Conservation (phyloP, 35 echinoderm and acorn worm species). For the Holothuria glaberrima region DNA sequence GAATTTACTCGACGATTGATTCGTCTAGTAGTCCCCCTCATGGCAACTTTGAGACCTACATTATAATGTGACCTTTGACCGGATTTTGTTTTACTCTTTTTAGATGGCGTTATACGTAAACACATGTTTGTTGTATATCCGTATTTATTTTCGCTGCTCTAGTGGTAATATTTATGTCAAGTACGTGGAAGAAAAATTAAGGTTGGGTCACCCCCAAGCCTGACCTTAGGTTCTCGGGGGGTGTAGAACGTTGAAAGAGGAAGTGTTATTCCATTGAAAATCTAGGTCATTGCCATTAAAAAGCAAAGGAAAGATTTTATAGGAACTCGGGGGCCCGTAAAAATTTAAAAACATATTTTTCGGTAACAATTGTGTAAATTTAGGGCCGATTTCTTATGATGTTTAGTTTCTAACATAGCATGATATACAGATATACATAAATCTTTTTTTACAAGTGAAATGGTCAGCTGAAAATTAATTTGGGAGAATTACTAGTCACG, state of each 20-base stretch:
- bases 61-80: constrained; percentile 24
- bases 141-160: constrained; percentile 25
- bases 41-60: neutral
- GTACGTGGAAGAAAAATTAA: neutral
- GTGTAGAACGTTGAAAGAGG: constrained; percentile 26
- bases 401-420: too few species aligned
- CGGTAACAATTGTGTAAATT: too few species aligned
- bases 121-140: constrained; percentile 30
- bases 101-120: constrained; percentile 12
- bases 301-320: too few species aligned
- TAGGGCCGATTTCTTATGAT: too few species aligned
- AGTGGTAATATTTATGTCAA: constrained; percentile 46
- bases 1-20: too few species aligned
- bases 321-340: too few species aligned
- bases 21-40: too few species aligned
- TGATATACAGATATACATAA: too few species aligned
- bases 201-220: constrained; percentile 1
- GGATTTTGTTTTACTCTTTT: neutral
- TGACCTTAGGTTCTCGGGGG: constrained; percentile 9
- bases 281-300: neutral
- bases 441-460: too few species aligned
- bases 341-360: too few species aligned
- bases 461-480: too few species aligned
- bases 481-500: too few species aligned
- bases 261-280: neutral